Base-by-base conservation (phyloP, 2,113 vertebrate genomes). In the Eudorcas thomsonii region DNA sequence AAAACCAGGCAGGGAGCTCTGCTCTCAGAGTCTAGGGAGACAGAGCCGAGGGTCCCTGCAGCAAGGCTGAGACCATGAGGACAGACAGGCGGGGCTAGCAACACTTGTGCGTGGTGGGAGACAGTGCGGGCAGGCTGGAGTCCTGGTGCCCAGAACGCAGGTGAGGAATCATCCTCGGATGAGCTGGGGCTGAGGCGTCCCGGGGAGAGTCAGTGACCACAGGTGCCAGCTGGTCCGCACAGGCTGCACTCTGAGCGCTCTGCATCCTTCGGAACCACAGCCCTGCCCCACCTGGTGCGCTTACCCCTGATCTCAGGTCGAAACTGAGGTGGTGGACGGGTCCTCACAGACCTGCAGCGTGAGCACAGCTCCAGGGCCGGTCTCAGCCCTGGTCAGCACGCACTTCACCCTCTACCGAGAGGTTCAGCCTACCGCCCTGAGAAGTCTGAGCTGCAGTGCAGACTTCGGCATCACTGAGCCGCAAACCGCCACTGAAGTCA, bases 311-410 rank as follows among this genome's bases (percentile, higher is more conserved):
- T 25, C 23, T 10, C 67, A 39, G 36, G 39, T 15, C 23, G 7
- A 7, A 2, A 26, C 71, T 7, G 71, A 43, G 36, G 36, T 0
- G 6, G 36, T 19, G 71, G 0, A 23, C 0, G 0, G 12, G 52
- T 45, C 39, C 10, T 36, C 19, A 10, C 23, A 50, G 39, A 48
- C 0, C 62, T 39, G n/a, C 71, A 30, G 7, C 28, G 4, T 59
- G 39, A 36, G 59, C 30, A 0, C 4, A 12, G n/a, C 36, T 55
- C 50, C 16, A 28, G 55, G 36, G 12, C 45, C 21, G 1, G 36
- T 13, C 50, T 45, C 14, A 6, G 17, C 12, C n/a, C 14, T 4
- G 7, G 8, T 9, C 17, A 5, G 19, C 30, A 19, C 3, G 1
- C 12, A 16, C 67, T 2, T 9, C 36, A 7, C 50, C 30, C 59